Evolutionary conservation across 2,797 vertebrate species (phyloP), one percentile per base, ranked within the genome.

Genomic region (Cirrhinus molitorella): DNA sequence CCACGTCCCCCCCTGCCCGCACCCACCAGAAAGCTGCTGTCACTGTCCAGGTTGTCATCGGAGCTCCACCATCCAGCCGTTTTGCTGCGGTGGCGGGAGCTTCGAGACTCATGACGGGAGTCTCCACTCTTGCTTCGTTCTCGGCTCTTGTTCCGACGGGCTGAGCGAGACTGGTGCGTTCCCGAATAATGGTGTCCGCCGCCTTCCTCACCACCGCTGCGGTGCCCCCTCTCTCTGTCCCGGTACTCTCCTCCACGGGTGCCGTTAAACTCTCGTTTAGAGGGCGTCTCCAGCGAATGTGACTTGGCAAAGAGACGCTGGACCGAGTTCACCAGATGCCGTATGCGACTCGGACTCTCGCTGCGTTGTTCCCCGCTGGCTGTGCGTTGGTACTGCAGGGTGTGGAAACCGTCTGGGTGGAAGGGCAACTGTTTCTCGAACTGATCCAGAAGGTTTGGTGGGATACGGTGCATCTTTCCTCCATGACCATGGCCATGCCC

Each of bases 231-330:
- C n/a, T 67, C 88, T 89, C 89, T 93, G 93, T 95, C 89, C 81
- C 93, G 93, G 89, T 96, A 95, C 68, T 98, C 97, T 17, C 91
- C 85, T 23, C 88, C 72, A 65, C 85, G 86, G n/a, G 80, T 84
- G 10, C 97, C 97, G 17, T 99, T 98, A 87, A 97, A 97, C 87
- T 99, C 98, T 73, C 98, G 93, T 92, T 99, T 99, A 88, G 96
- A 95, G 0, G 98, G 98, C 0, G 97, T 96, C 90, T 99, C 98
- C 88, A 99, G 94, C 68, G 98, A 99, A 91, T 99, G 98, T 63
- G 98, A 99, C 94, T 99, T 99, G 88, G 98, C 97, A 0, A 99
- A 99, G 85, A 99, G 97, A 86, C 98, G 97, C 94, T 99, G 98
- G 76, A 99, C 98, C 0, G 98, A 99, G 94, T 99, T 98, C 85